Conservation (phyloP, 2,113 vertebrate species). For the Mola mola region DNA sequence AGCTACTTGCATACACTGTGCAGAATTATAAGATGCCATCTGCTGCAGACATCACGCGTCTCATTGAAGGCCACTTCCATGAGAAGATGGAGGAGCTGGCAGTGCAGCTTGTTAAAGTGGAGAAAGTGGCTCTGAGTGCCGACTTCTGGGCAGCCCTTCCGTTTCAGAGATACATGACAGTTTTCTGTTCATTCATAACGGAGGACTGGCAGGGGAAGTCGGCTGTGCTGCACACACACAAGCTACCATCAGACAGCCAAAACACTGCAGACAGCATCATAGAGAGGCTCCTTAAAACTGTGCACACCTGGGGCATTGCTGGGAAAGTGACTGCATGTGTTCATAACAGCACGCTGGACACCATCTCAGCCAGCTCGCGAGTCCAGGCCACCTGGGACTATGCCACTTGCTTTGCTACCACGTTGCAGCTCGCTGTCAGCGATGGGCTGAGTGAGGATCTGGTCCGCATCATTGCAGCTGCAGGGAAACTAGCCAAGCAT, state of each 20-base stretch:
- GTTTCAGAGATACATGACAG: conserved; percentile 56
- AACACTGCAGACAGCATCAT: conserved; percentile 1
- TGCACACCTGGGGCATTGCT: conserved; percentile 51
- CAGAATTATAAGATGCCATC: conserved; percentile 61
- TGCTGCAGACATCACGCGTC: conserved; percentile 26
- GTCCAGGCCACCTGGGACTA: conserved; percentile 46
- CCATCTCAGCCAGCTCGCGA: neutral
- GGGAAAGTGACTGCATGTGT: conserved; percentile 61
- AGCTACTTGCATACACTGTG: conserved; percentile 54
- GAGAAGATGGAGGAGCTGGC: conserved; percentile 62
- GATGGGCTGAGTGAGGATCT: conserved; percentile 64
- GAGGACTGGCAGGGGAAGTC: conserved; percentile 63
- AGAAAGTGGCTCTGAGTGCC: conserved; percentile 63
- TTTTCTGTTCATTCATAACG: conserved; percentile 68
- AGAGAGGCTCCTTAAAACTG: conserved; percentile 41
- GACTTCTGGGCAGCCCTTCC: conserved; percentile 64
- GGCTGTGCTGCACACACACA: conserved; percentile 66
- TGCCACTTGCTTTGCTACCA: conserved; percentile 59
- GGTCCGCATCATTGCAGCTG: conserved; percentile 44
- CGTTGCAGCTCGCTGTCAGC: conserved; percentile 43
- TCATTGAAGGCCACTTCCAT: conserved; percentile 52
- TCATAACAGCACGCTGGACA: conserved; percentile 42
- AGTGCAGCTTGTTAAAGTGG: conserved; percentile 43
- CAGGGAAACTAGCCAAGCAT: conserved; percentile 61
- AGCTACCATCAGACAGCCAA: conserved; percentile 26